Evolutionary conservation across 30 jellyfish, hydroid and myxozoan genomes (phyloP), one percentile per base, ranked within the genome.

Genomic region (Clytia hemisphaerica): DNA sequence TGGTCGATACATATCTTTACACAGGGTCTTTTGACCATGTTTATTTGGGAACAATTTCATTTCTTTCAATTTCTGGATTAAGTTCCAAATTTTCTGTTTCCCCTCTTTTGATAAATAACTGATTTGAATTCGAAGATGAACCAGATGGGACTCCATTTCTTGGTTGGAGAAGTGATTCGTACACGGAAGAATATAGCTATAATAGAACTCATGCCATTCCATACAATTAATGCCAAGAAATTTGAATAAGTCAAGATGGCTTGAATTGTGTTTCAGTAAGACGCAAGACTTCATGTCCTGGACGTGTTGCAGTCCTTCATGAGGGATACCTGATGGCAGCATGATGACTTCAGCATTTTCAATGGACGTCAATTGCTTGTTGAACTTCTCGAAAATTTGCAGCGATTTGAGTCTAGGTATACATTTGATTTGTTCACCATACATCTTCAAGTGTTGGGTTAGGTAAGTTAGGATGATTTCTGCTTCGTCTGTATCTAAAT

Each of bases 121-220:
- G 25, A 42, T 29, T 29, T 48, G 48, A 6, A 16, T 31, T 50
- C 45, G 32, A 34, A 82, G 51, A 66, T 28, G 66, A 19, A 7
- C 51, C 37, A 82, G 80, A 46, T 82, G 94, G 15, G 28, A 62
- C 26, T 19, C 28, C 18, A 76, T 63, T 9, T 35, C 78, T 10
- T 19, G 55, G 0, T 72, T 67, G 4, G 47, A 18, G 62, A 82
- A 57, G 2, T 34, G 14, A 29, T 33, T 15, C 42, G 73, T 48
- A 14, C 36, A 0, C 9, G 82, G 77, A 14, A 82, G 21, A 19
- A 82, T 61, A 15, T 57, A 28, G 9, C 30, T 18, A 2, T 58
- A 14, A 47, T 82, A 82, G 26, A 73, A 77, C 14, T 33, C 22
- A 22, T 12, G 6, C 15, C 26, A 7, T 45, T 45, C 59, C 24